A percentile compares a stretch with the other conserved stretches of the same genome.
Evolutionary conservation across 2,113 vertebrate species (phyloP).

Genomic region (Mungos mungo): DNA sequence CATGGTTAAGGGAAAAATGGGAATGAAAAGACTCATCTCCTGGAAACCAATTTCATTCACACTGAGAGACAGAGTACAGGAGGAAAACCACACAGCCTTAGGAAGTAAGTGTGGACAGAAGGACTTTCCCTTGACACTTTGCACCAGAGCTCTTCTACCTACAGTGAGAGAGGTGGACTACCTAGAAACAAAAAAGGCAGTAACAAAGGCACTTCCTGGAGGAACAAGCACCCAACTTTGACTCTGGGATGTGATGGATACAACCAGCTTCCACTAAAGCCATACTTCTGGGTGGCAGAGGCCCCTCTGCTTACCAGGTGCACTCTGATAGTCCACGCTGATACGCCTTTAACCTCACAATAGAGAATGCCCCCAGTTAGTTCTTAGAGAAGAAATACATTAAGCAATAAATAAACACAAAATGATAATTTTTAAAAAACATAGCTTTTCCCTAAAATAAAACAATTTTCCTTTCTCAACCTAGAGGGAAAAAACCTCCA

Average conservation of each 20-base stretch:
- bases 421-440: background rate
- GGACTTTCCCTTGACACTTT: background rate
- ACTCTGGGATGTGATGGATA: background rate
- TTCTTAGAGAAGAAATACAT: background rate
- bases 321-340: background rate
- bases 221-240: too few species aligned
- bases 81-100: background rate
- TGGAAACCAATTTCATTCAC: background rate
- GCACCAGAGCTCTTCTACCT: background rate
- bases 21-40: background rate
- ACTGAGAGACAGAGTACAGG: background rate
- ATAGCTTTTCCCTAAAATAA: background rate
- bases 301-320: background rate
- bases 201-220: fast-evolving
- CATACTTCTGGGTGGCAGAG: too few species aligned
- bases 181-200: background rate
- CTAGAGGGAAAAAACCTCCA: background rate
- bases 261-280: too few species aligned
- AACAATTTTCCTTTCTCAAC: background rate
- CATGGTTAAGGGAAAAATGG: fast-evolving
- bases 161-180: background rate
- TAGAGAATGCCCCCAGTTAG: fast-evolving
- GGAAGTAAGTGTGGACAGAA: background rate
- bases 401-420: background rate
- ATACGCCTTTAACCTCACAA: background rate